Conservation (phyloP, 2,888 invertebrate genomes). For the Abrostola triplasia region DNA sequence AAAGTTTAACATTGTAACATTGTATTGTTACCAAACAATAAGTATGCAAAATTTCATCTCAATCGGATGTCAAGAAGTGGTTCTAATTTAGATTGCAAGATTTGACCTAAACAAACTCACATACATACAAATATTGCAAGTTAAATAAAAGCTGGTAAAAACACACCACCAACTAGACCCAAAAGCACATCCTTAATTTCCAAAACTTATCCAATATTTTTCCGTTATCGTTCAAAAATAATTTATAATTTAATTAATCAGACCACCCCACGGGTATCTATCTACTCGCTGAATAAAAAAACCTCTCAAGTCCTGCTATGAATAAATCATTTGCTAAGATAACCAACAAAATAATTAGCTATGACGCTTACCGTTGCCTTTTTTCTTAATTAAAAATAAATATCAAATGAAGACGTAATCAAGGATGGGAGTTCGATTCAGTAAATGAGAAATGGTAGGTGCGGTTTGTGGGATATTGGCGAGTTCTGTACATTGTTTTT, state of each 20-base stretch:
- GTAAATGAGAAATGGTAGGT: conserved; percentile 29
- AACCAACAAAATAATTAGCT: conserved; percentile 84
- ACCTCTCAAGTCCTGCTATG: conserved; percentile 55
- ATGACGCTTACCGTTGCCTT: conserved; percentile 66
- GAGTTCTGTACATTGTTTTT: conserved; percentile 35
- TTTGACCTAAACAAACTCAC: no score
- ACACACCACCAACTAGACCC: neutral
- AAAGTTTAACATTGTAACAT: no score
- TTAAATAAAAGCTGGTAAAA: no score
- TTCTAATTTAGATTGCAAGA: no score
- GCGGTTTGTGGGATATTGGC: neutral
- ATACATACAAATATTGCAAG: no score
- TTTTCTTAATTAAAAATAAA: conserved; percentile 87
- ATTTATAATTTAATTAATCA: conserved; percentile 75
- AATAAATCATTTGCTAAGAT: conserved; percentile 84
- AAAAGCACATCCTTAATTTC: conserved; percentile 12
- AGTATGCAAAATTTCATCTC: neutral
- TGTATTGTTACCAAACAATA: no score
- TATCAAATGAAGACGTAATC: conserved; percentile 81
- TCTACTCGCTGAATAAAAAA: conserved; percentile 69
- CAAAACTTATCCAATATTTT: conserved; percentile 57
- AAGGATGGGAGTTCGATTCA: conserved; percentile 58
- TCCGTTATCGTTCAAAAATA: conserved; percentile 60
- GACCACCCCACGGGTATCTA: conserved; percentile 66
- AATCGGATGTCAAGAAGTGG: neutral